These are phyloP conservation scores for Smutsia gigantea DNA, from an alignment of 2,797 vertebrate species.

Conservation along the genomic window DNA sequence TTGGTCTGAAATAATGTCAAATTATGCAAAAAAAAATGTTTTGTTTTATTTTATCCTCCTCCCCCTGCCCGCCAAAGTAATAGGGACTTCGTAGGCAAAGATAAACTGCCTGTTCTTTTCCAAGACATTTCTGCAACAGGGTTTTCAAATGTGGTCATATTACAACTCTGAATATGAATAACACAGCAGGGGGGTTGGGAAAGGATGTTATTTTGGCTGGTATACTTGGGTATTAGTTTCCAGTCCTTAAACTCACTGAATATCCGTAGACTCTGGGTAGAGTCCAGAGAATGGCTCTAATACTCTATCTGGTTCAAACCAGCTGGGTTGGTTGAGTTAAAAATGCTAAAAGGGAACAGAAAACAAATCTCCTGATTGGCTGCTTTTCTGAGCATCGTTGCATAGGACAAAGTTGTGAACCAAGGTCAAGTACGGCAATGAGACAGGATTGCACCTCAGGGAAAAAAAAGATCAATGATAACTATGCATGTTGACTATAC, in stretches of 20 bases:
- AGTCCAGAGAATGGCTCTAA: slow-evolving; percentile 37
- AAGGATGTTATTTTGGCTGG: slow-evolving; percentile 59
- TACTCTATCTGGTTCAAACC: slow-evolving; percentile 14
- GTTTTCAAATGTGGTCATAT: slow-evolving; percentile 64
- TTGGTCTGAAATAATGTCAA: slow-evolving; percentile 6
- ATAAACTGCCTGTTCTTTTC: slow-evolving; percentile 55
- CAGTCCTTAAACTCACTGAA: slow-evolving; percentile 72
- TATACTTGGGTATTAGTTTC: slow-evolving; percentile 68
- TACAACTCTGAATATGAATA: slow-evolving; percentile 80
- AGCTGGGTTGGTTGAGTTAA: slow-evolving; percentile 45
- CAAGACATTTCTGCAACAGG: slow-evolving; percentile 58
- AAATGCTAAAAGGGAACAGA: slow-evolving; percentile 30
- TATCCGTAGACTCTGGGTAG: background rate
- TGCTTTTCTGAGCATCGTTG: slow-evolving; percentile 68
- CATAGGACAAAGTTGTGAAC: slow-evolving; percentile 34
- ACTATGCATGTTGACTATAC: background rate
- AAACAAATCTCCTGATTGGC: slow-evolving; percentile 37
- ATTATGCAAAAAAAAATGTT: background rate
- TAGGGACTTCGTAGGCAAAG: background rate
- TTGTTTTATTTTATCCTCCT: background rate
- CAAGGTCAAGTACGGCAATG: background rate
- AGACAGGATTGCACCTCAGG: background rate
- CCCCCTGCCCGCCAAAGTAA: background rate
- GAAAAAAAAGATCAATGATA: background rate
- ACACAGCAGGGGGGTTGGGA: slow-evolving; percentile 58